Percentiles rank a stretch among this genome's conserved stretches.
Evolutionary conservation across 1,140 invertebrate species (phyloP).

Genomic region (Drosophila nigromelanica): DNA sequence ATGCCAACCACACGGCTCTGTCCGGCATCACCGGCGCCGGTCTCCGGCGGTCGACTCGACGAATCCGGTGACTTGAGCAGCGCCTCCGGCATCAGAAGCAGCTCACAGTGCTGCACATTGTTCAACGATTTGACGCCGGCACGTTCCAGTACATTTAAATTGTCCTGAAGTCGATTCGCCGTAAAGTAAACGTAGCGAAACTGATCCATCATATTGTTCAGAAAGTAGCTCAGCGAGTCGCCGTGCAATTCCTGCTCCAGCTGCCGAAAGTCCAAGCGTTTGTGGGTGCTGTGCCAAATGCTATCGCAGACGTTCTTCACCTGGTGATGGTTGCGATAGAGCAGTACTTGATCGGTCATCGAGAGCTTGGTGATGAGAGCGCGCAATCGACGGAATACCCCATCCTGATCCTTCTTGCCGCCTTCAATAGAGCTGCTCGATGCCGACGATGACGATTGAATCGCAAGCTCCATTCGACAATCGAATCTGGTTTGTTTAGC

Average conservation of each 20-base stretch:
- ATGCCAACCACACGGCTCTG: not conserved
- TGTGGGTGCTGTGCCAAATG: conserved; percentile 25
- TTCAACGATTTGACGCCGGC: conserved; percentile 28
- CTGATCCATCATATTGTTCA: conserved; percentile 25
- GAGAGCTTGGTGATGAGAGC: conserved; percentile 12
- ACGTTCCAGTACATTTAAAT: conserved; percentile 43
- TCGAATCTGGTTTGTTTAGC: not conserved
- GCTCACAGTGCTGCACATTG: conserved; percentile 39
- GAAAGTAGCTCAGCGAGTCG: conserved; percentile 21
- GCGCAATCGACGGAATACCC: not conserved
- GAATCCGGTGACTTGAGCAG: not conserved
- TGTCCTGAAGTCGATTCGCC: conserved; percentile 41
- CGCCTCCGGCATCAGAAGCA: conserved; percentile 1
- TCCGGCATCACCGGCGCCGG: conserved; percentile 4
- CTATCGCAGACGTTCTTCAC: conserved; percentile 21
- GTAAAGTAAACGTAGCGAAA: conserved; percentile 37
- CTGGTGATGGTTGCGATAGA: conserved; percentile 21
- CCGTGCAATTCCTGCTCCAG: conserved; percentile 16
- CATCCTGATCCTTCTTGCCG: not conserved
- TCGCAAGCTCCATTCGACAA: not conserved
- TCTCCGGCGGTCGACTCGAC: not conserved
- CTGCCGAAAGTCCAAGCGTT: conserved; percentile 39
- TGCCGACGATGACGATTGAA: not conserved
- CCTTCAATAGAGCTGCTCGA: not conserved
- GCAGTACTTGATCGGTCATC: conserved; percentile 30